Percentiles rank a stretch among this genome's conserved stretches.
Conservation (phyloP, 92 coral and sea anemone genomes). For the Palythoa grandiflora region DNA sequence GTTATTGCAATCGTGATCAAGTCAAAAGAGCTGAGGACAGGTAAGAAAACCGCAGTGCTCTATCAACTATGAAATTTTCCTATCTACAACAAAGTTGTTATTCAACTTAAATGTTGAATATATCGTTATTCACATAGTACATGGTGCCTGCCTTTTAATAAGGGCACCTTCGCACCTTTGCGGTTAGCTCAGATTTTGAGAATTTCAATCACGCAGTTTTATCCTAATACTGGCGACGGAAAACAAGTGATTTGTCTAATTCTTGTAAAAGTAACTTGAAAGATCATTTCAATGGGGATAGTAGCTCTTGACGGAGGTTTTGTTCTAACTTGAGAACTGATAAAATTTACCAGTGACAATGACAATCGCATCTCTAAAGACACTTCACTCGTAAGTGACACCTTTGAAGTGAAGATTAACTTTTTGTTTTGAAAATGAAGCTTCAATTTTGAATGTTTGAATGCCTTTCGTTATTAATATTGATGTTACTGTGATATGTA, state of each 20-base stretch:
- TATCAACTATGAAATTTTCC: not conserved
- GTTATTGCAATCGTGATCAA: constrained; percentile 41
- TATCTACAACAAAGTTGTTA: not conserved
- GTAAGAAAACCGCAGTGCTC: not conserved
- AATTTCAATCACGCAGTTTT: not conserved
- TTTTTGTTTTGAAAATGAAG: not conserved
- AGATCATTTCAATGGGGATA: not conserved
- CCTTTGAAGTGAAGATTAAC: not conserved
- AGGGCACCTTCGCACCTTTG: not conserved
- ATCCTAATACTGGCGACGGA: not conserved
- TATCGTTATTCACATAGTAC: not conserved
- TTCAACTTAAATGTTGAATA: not conserved
- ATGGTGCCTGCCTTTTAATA: not conserved
- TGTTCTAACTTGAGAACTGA: not conserved
- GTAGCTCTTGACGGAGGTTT: not conserved
- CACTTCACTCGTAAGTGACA: not conserved
- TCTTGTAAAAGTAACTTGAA: not conserved
- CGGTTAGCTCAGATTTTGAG: not conserved
- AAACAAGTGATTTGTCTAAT: not conserved
- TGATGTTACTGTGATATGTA: not conserved
- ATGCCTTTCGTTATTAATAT: not conserved
- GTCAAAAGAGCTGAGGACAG: constrained; percentile 40
- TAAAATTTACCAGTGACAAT: not conserved
- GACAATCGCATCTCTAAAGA: not conserved
- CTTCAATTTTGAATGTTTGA: not conserved